These are phyloP conservation scores for Macrotis lagotis DNA, from an alignment of 2,113 vertebrate species.

Conservation along the genomic window DNA sequence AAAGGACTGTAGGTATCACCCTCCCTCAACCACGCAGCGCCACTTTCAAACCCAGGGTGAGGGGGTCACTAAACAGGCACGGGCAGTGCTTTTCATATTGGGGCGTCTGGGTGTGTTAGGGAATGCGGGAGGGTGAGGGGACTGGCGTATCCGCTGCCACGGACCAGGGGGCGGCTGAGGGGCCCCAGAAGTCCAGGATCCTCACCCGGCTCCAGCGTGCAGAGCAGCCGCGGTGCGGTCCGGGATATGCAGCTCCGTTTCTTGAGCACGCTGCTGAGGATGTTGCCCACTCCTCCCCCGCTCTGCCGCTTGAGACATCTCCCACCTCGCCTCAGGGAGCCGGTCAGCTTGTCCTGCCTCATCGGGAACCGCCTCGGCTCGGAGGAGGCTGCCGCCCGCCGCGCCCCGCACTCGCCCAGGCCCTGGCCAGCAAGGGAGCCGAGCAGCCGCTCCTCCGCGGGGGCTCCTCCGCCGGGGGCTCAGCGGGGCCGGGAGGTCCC, in stretches of 20 bases:
- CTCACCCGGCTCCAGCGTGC: constrained; percentile 97
- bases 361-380: constrained; percentile 79
- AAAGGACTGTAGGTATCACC: background rate
- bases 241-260: constrained; percentile 95
- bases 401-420: background rate
- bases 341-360: constrained; percentile 90
- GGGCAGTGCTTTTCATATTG: background rate
- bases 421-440: background rate
- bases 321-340: constrained; percentile 89
- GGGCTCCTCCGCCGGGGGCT: background rate
- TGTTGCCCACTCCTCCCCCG: constrained; percentile 89
- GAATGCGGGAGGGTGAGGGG: background rate
- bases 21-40: background rate
- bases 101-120: background rate
- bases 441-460: background rate
- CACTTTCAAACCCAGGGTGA: background rate
- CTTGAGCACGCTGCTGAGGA: constrained; percentile 97
- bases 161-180: too few species aligned
- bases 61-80: background rate
- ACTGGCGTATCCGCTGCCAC: background rate
- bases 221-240: constrained; percentile 95
- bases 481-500: background rate
- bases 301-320: constrained; percentile 87
- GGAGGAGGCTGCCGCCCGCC: background rate
- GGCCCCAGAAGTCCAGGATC: background rate